A percentile compares a stretch with the other conserved stretches of the same genome.
These are phyloP conservation scores for Pavo muticus DNA, from an alignment of 2,113 vertebrate genomes.

Conservation along the genomic window DNA sequence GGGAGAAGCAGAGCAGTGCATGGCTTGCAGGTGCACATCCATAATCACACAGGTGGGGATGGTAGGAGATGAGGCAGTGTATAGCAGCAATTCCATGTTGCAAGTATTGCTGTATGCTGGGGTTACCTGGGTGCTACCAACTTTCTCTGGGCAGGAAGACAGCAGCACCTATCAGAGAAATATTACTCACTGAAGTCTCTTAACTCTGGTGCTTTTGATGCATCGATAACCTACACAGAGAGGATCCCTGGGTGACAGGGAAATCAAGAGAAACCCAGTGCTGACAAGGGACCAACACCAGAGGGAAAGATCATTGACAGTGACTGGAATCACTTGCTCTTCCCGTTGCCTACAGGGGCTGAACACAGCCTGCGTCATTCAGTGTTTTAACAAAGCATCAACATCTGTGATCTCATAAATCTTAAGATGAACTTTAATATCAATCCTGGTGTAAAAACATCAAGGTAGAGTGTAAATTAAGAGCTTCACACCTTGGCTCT, in stretches of 20 bases:
- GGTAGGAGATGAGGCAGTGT: not conserved
- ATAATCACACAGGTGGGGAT: rapidly evolving
- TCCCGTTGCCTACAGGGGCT: not conserved
- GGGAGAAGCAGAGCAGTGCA: rapidly evolving
- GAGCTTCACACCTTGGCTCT: not conserved
- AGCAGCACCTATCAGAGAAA: not conserved
- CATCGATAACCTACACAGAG: not conserved
- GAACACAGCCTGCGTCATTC: not conserved
- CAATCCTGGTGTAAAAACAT: not conserved
- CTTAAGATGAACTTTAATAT: not conserved
- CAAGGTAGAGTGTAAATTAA: not conserved
- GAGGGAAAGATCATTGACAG: not conserved
- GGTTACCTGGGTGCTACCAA: not conserved
- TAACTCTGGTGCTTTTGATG: rapidly evolving
- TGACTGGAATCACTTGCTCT: not conserved
- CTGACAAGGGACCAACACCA: not conserved
- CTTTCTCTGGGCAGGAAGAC: not conserved
- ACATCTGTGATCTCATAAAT: not conserved
- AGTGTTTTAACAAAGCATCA: not conserved
- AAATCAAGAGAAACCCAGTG: not conserved
- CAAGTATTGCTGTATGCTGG: rapidly evolving
- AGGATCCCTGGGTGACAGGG: not conserved
- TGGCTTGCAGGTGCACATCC: not conserved
- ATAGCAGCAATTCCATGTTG: not conserved
- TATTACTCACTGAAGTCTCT: no score